Evolutionary conservation across 2,888 invertebrate species (phyloP).

Genomic region (Tridacna gigas): DNA sequence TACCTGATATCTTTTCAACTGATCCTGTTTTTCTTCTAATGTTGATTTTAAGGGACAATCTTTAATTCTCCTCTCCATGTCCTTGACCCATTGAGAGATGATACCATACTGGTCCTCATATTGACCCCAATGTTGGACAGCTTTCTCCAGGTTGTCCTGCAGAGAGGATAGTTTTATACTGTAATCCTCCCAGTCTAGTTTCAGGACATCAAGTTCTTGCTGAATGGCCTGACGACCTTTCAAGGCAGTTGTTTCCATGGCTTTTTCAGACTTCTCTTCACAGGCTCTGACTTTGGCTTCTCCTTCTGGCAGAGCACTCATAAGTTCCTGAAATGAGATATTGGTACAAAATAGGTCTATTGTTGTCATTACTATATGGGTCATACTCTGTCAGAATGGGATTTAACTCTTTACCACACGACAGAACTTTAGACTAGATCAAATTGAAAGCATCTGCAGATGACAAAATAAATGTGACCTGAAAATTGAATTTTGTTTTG

Average conservation of each 20-base stretch:
- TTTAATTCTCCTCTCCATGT: slow-evolving; percentile 93
- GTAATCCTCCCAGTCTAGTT: slow-evolving; percentile 81
- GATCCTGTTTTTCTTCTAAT: slow-evolving; percentile 91
- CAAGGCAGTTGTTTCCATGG: slow-evolving; percentile 88
- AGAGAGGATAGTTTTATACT: slow-evolving; percentile 87
- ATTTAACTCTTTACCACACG: too few species aligned
- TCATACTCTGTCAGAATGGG: too few species aligned
- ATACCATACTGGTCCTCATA: slow-evolving; percentile 93
- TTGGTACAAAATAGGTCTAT: not conserved
- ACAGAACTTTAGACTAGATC: too few species aligned
- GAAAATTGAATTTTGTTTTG: too few species aligned
- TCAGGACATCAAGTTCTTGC: slow-evolving; percentile 79
- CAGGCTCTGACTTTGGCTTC: slow-evolving; percentile 88
- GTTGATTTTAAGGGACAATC: slow-evolving; percentile 94
- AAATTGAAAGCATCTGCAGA: too few species aligned
- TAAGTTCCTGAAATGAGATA: slow-evolving; percentile 85
- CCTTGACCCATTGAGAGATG: slow-evolving; percentile 94
- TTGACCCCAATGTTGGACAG: slow-evolving; percentile 93
- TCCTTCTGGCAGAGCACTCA: slow-evolving; percentile 87
- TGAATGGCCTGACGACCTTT: slow-evolving; percentile 80
- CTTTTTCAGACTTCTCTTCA: slow-evolving; percentile 87
- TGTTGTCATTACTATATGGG: too few species aligned
- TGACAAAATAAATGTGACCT: too few species aligned
- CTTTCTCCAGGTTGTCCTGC: slow-evolving; percentile 90
- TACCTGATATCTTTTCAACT: slow-evolving; percentile 90